Conservation (phyloP, 1,140 invertebrate species). For the Prorops nasuta region DNA sequence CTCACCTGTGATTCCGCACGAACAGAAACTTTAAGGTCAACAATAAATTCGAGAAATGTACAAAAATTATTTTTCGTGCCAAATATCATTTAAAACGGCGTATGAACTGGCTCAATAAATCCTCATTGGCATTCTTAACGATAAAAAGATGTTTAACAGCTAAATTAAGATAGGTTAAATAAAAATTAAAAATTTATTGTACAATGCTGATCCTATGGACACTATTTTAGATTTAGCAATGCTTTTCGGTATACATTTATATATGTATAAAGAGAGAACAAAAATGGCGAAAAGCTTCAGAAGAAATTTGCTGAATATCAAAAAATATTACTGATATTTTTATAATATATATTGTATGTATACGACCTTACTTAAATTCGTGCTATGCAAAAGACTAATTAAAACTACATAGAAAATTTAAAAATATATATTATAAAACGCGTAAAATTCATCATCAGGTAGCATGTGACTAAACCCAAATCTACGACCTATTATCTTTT, state of each 20-base stretch:
- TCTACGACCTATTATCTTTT: too few species aligned
- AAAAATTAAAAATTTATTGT: constrained; percentile 24
- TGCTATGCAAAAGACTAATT: too few species aligned
- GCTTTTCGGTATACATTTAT: constrained; percentile 17
- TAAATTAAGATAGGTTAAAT: constrained; percentile 18
- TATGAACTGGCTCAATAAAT: constrained; percentile 12
- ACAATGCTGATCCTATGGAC: constrained; percentile 11
- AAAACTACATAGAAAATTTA: too few species aligned
- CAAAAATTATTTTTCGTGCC: too few species aligned
- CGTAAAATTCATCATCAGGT: constrained; percentile 9
- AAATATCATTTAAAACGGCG: too few species aligned
- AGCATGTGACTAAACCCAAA: constrained; percentile 17
- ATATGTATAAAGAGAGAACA: constrained; percentile 27
- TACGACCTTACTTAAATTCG: too few species aligned
- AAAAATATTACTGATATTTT: constrained; percentile 11
- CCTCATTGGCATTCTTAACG: constrained; percentile 5
- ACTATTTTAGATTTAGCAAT: constrained; percentile 3
- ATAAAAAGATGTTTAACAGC: constrained; percentile 10
- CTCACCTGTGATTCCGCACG: background rate
- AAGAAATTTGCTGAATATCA: constrained; percentile 29
- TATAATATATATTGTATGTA: too few species aligned
- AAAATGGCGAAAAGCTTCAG: constrained; percentile 21
- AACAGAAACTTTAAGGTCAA: background rate
- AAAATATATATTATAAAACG: constrained; percentile 23
- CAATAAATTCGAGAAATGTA: constrained; percentile 7